Evolutionary conservation across 2,113 vertebrate genomes (phyloP), one percentile per base, ranked within the genome.

Genomic region (Percina caprodes): DNA sequence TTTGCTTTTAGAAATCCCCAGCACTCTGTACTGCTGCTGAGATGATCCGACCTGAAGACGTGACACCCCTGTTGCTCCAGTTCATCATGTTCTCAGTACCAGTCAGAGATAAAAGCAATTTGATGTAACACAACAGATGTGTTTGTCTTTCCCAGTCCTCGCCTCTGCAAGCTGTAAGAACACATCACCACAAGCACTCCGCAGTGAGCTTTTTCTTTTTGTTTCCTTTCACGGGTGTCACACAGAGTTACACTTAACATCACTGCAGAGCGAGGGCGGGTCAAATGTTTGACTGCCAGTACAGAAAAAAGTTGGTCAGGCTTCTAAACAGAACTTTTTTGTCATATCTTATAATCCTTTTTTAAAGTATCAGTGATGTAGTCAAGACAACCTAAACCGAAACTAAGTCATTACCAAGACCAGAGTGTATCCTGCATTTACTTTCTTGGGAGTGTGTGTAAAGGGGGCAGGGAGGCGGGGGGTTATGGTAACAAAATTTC

Each of bases 91-190:
- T 73, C 59, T 46, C 52, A 6, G 54, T 26, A 39, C 70, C 62
- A 60, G n/a, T 59, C 33, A 15, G 66, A 74, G 84, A 79, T 89
- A 82, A 84, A 74, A 86, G 77, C 73, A 67, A 68, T 86, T 86
- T 80, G 69, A 83, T 83, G 84, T 75, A 70, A 86, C 73, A 58
- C 74, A 56, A 72, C 61, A 73, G 33, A 80, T 42, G 77, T 69
- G 77, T 84, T 82, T 83, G 62, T 83, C 56, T 73, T 51, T 79
- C 58, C 49, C 58, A 18, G 62, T 39, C 54, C 58, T 39, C 35
- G 1, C 39, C 52, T n/a, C 62, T 51, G 3, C 45, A n/a, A 15
- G 56, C 68, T 60, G 73, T 46, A 67, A 51, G 80, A 81, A 71
- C 83, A 42, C 66, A 77, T 63, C 52, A 49, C 24, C 26, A 19